These are phyloP conservation scores for Ceraclea dissimilis DNA, from an alignment of 2,888 invertebrate species.

Conservation along the genomic window DNA sequence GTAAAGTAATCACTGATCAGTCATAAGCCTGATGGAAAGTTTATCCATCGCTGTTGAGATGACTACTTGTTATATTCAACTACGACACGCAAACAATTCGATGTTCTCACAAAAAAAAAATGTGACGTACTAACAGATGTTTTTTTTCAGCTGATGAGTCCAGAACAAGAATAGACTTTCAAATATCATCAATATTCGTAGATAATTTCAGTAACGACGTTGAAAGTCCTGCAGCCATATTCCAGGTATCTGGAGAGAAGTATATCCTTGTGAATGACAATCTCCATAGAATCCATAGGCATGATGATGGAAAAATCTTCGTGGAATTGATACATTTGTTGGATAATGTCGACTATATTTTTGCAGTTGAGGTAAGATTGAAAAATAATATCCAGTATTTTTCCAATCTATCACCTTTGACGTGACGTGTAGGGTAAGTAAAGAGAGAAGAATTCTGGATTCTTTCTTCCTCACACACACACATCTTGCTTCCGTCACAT, in stretches of 20 bases:
- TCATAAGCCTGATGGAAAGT: too few species aligned
- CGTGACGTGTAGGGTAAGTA: too few species aligned
- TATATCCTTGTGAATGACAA: constrained; percentile 20
- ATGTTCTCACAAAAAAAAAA: too few species aligned
- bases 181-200: background rate
- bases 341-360: constrained; percentile 12
- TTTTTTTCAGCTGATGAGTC: background rate
- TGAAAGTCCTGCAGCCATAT: constrained; percentile 3
- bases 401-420: too few species aligned
- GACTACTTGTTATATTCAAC: too few species aligned
- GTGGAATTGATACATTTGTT: constrained; percentile 18
- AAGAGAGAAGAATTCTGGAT: too few species aligned
- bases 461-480: too few species aligned
- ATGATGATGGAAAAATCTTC: constrained; percentile 16
- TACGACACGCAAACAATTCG: too few species aligned
- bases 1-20: too few species aligned
- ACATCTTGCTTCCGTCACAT: too few species aligned
- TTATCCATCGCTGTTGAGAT: too few species aligned
- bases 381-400: background rate
- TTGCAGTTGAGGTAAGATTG: constrained; percentile 16
- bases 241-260: constrained; percentile 11
- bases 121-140: too few species aligned
- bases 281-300: constrained; percentile 17
- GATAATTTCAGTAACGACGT: constrained; percentile 3
- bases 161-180: background rate